Conservation (phyloP, 2,888 invertebrate species). For the Clistopyga incitator region DNA sequence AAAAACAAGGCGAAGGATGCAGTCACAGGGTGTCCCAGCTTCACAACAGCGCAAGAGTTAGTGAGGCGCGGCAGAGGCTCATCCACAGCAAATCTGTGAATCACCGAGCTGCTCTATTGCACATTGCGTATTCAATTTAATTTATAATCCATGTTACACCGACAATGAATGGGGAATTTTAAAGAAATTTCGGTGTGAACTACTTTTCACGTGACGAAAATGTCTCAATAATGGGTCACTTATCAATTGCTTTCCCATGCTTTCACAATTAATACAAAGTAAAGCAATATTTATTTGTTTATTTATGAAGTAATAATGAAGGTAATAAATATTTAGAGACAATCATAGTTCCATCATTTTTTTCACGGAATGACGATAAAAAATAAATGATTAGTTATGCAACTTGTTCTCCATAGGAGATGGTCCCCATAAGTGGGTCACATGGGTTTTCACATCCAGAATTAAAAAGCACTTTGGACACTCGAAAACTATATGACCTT, state of each 20-base stretch:
- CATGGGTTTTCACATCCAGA: too few relatives aligned
- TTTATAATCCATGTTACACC: not conserved
- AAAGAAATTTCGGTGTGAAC: not conserved
- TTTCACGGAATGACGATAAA: not conserved
- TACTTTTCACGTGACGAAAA: not conserved
- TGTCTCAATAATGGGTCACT: not conserved
- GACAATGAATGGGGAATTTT: not conserved
- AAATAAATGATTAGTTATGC: not conserved
- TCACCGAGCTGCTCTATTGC: constrained; percentile 39
- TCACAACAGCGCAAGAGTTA: constrained; percentile 48
- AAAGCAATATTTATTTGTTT: not conserved
- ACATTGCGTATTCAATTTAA: constrained; percentile 47
- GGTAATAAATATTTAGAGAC: not conserved
- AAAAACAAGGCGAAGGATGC: constrained; percentile 64
- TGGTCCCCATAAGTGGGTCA: not conserved
- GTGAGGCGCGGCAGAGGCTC: constrained; percentile 58
- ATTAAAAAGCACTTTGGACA: too few relatives aligned
- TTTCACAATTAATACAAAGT: not conserved
- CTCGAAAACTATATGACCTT: too few relatives aligned
- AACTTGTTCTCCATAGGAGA: not conserved
- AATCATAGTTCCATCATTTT: not conserved
- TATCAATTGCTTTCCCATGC: not conserved
- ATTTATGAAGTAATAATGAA: not conserved
- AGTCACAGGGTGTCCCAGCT: constrained; percentile 56
- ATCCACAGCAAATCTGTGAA: constrained; percentile 48